Base-by-base conservation (phyloP, 2,888 invertebrate genomes). In the Callinectes sapidus region DNA sequence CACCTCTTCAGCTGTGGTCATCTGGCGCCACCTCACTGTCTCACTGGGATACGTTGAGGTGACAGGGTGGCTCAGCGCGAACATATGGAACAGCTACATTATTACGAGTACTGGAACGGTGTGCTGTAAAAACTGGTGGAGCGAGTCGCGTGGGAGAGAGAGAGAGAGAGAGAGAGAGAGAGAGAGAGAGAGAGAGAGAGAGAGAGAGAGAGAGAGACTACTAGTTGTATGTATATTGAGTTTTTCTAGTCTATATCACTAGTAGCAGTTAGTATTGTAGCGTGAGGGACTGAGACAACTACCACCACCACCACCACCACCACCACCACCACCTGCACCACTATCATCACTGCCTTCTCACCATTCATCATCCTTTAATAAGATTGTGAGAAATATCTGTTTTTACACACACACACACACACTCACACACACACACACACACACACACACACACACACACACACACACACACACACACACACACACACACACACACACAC, bases 281-380 rank as follows among this genome's bases (percentile, higher is more conserved):
- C 3, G 10, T 10, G 48, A 48, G 48, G 6, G 48, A 48, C 0
- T 85, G 28, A 10, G 3, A 42, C 8, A 0, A 35, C 39, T 5
- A 86, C 18, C 16, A 86, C 35, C 35, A 86, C 18, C 23, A 86
- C 18, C 23, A 87, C 39, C 54, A 87, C 87, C 28, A 87, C 48
- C n/a, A 87, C 87, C 87, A 87, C 54, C 18, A n/a, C 87, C 28
- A 54, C 87, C 87, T 18, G 5, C 48, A 87, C 42, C 87, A 48
- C 87, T 13, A 87, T 48, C 48, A 48, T 16, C 87, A 42, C 87
- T 39, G 18, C 1, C 87, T 39, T 23, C 87, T 35, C 42, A 18
- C 61, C 18, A 61, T 61, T 23, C 61, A 23, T 61, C 61, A 61
- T 61, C 23, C 16, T 6, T 61, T 61, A 3, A 61, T 0, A 16